Evolutionary conservation across 1,140 invertebrate genomes (phyloP).

Genomic region (Penaeus chinensis): DNA sequence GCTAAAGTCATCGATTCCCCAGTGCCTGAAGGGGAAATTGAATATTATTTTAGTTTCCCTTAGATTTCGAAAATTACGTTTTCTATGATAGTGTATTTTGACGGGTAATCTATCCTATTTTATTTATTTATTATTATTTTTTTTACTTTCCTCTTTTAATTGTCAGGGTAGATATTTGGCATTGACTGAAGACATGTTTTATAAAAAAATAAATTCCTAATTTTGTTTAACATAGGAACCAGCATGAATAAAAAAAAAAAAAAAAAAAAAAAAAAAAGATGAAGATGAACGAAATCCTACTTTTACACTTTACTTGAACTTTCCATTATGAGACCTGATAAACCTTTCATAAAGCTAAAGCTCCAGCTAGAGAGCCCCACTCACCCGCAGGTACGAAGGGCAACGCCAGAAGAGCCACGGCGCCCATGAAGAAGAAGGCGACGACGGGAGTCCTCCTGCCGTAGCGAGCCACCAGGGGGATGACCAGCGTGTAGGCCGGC

Average conservation of each 20-base stretch:
- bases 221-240: too few species aligned
- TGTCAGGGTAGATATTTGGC: not conserved
- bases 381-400: slow-evolving; percentile 2
- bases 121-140: not conserved
- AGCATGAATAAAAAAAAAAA: too few species aligned
- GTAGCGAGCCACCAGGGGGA: slow-evolving; percentile 79
- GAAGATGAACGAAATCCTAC: not conserved
- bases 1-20: slow-evolving; percentile 65
- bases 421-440: slow-evolving; percentile 17
- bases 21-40: not conserved
- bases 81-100: not conserved
- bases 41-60: too few species aligned
- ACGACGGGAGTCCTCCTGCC: slow-evolving; percentile 76
- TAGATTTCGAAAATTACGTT: too few species aligned
- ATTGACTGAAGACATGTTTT: too few species aligned
- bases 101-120: not conserved
- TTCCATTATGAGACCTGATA: not conserved
- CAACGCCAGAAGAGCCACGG: slow-evolving; percentile 1
- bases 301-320: too few species aligned
- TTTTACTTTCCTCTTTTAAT: not conserved
- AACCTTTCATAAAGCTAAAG: not conserved
- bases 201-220: too few species aligned
- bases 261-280: too few species aligned
- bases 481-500: slow-evolving; percentile 78
- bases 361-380: not conserved